Evolutionary conservation across 2,113 vertebrate genomes (phyloP).

Genomic region (Erythrolamprus reginae): DNA sequence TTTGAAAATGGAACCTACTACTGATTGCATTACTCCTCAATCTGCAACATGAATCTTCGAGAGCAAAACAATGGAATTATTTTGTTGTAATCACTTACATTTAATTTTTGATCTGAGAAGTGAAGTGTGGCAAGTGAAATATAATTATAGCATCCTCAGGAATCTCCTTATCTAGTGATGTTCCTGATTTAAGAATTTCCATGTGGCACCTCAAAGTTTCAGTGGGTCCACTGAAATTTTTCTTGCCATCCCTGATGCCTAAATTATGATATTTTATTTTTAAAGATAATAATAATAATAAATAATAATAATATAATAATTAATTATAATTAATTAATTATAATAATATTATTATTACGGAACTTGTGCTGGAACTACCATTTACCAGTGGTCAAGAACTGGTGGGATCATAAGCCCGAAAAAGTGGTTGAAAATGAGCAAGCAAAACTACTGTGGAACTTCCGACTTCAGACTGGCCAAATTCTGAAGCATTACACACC

Average conservation of each 20-base stretch:
- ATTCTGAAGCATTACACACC: too few relatives aligned
- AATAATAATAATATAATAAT: too few relatives aligned
- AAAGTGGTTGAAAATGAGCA: too few relatives aligned
- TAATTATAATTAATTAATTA: too few relatives aligned
- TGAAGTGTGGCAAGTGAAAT: background rate
- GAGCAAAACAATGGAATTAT: background rate
- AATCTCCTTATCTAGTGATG: background rate
- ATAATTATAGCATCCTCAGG: background rate
- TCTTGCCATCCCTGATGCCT: background rate
- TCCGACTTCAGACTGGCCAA: too few relatives aligned
- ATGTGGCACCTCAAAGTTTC: background rate
- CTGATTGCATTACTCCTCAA: background rate
- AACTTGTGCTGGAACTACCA: too few relatives aligned
- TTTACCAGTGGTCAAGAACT: too few relatives aligned
- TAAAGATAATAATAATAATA: too few relatives aligned
- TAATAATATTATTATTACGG: too few relatives aligned
- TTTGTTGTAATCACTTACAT: background rate
- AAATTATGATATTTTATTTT: background rate
- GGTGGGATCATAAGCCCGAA: too few relatives aligned
- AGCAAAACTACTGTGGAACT: too few relatives aligned
- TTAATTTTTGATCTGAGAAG: background rate
- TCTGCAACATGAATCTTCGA: background rate
- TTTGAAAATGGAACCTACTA: background rate
- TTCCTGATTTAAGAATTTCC: background rate
- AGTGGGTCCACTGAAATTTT: background rate